Evolutionary conservation across 2,113 vertebrate species (phyloP).

Genomic region (Chionis minor): DNA sequence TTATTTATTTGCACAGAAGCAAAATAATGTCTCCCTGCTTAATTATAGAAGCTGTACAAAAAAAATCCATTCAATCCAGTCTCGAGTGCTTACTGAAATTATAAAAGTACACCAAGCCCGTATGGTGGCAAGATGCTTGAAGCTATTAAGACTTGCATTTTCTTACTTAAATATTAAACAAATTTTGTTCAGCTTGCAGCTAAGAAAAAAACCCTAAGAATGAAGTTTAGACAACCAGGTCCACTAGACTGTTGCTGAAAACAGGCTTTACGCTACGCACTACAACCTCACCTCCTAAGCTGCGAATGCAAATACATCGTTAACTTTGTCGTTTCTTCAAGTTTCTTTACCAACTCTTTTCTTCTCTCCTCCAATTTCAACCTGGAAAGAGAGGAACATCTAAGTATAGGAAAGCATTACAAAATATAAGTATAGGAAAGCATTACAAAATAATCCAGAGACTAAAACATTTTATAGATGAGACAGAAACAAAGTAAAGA

Average conservation of each 20-base stretch:
- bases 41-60: background rate
- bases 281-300: constrained; percentile 76
- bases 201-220: background rate
- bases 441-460: background rate
- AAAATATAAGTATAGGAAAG: background rate
- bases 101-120: background rate
- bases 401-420: background rate
- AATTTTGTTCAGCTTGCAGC: background rate
- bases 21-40: background rate
- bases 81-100: background rate
- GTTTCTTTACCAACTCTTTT: constrained; percentile 79
- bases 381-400: constrained; percentile 50
- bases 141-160: background rate
- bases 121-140: background rate
- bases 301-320: constrained; percentile 83
- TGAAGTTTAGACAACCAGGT: background rate
- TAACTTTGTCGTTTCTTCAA: constrained; percentile 83
- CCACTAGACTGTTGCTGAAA: background rate
- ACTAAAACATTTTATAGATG: background rate
- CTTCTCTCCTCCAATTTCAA: constrained; percentile 83
- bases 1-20: background rate
- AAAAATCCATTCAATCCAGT: background rate
- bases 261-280: background rate
- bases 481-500: background rate
- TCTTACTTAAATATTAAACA: background rate